Base-by-base conservation (phyloP, 2,797 vertebrate genomes). In the Pipistrellus pygmaeus region DNA sequence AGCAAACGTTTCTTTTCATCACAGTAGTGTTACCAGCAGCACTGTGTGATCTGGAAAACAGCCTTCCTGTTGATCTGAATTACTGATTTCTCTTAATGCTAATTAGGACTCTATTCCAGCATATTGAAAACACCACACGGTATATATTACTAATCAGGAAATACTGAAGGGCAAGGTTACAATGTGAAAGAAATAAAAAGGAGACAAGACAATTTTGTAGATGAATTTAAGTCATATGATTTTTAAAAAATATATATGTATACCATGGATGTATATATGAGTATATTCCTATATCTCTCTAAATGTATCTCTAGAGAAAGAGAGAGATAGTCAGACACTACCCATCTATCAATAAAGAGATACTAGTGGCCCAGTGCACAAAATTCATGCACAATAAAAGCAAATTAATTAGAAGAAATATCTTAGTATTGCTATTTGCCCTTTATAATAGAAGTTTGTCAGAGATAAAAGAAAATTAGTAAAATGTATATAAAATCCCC, bases 1-100 rank as follows among this genome's bases (percentile, higher is more conserved):
- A 89, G 51, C 62, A 93, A 93, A 90, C 46, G 93, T 76, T 92
- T 84, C 46, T 92, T 88, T 75, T 88, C 96, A 95, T 90, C 94
- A 84, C 30, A 91, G 23, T 72, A 69, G 35, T 60, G 32, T 93
- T 81, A 88, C 8, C 57, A 86, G n/a, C 7, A 57, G 23, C 14
- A 57, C 66, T 73, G 25, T 93, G 88, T 83, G 81, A 84, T 90
- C 30, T 86, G 21, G 18, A 77, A 91, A 94, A 20, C 25, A 96
- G 5, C 13, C 38, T 8, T 76, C 35, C 86, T 75, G 21, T 91
- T 87, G 51, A 90, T 80, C 32, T 80, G 44, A 91, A 91, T 89
- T 78, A 83, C 25, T 68, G 32, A 57, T 75, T 96, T 51, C 41
- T 60, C 35, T 73, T 86, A 84, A 89, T 85, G 60, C 13, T 95